Base-by-base conservation (phyloP, 2,113 vertebrate species). In the Apodemus speciosus region DNA sequence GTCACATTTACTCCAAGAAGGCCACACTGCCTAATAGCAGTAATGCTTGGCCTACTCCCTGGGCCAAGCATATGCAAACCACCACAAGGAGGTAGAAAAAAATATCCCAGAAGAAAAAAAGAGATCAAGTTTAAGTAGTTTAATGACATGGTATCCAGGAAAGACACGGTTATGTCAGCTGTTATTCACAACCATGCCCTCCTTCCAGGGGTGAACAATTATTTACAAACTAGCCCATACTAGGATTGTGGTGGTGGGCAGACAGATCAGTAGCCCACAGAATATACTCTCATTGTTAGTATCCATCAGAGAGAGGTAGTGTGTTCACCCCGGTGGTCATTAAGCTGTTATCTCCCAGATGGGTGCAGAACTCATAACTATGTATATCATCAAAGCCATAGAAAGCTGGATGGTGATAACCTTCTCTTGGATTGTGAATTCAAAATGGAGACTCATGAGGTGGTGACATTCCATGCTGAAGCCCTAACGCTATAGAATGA, bases 221-320 rank as follows among this genome's bases (percentile, higher is more conserved):
- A 25, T 32, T 60, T 86, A 51, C 64, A 32, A 38, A 93, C 40
- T 6, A 23, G 2, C 23, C 46, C 1, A 18, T 10, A 40, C 87
- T 68, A 27, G 49, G 62, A 32, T 32, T 64, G 27, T 64, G 62
- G 62, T 64, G 27, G 20, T 30, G 21, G 43, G 23, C 76, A 75
- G 56, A 27, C 1, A 40, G 15, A 68, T 6, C 21, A 25, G 27
- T 11, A 27, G 20, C 20, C 64, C 7, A 25, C 0, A 2, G 43
- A 46, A 46, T 46, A 6, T 46, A 46, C 43, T 46, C 43, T 46
- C 0, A 4, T 43, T 62, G 30, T 21, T 49, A 30, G 6, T 77
- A 32, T 84, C 76, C 53, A 77, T 58, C 20, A 79, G 64, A 94
- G 75, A 94, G 38, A 88, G 9, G 40, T 56, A 43, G 49, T 84